These are phyloP conservation scores for Neotoxoptera formosana DNA, from an alignment of 1,140 invertebrate species.

Conservation along the genomic window DNA sequence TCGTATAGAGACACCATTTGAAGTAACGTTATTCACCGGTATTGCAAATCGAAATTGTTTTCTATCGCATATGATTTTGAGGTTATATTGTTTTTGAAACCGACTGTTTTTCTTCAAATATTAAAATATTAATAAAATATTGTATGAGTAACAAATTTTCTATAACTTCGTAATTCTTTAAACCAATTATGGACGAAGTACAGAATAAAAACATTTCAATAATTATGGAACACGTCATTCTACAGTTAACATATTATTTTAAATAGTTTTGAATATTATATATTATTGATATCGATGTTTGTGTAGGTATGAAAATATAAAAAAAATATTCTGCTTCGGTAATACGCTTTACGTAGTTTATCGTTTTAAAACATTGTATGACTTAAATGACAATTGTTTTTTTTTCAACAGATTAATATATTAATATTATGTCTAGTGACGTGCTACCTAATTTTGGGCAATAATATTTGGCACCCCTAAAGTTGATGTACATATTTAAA, in stretches of 20 bases:
- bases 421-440: too few species aligned
- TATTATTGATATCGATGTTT: background rate
- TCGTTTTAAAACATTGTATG: background rate
- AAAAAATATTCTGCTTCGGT: background rate
- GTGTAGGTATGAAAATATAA: background rate
- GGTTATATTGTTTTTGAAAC: background rate
- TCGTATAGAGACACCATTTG: background rate
- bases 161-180: background rate
- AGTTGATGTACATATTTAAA: too few species aligned
- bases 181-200: background rate
- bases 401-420: too few species aligned
- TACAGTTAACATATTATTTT: background rate
- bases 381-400: too few species aligned
- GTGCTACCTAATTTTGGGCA: too few species aligned
- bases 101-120: background rate
- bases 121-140: background rate
- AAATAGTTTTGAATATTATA: background rate
- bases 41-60: background rate
- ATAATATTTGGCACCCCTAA: too few species aligned
- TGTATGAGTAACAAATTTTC: background rate
- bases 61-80: background rate
- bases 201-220: background rate
- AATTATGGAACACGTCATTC: background rate
- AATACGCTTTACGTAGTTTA: background rate
- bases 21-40: background rate